Conservation (phyloP, 2,113 vertebrate genomes). For the Aegithalos caudatus region DNA sequence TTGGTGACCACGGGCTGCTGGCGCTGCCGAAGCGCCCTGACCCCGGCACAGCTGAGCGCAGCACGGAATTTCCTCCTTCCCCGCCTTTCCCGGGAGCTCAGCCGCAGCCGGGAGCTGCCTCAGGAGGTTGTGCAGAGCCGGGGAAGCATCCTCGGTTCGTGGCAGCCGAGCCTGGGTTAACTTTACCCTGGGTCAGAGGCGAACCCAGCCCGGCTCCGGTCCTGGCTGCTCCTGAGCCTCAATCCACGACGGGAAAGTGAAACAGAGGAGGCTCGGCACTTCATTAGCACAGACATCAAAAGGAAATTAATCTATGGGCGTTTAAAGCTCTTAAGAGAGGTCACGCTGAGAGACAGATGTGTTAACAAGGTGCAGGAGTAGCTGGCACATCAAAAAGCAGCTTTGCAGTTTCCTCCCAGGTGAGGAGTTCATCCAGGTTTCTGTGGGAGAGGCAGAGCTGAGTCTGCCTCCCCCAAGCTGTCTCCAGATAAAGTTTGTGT, state of each 20-base stretch:
- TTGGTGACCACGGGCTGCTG: neutral
- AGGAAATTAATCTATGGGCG: neutral
- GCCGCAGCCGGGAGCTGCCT: neutral
- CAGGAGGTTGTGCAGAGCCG: neutral
- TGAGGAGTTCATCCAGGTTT: neutral
- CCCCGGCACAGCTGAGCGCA: neutral
- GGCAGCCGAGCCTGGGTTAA: neutral
- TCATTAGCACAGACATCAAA: neutral
- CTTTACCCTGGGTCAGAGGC: neutral
- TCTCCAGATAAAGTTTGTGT: neutral
- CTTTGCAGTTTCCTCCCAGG: neutral
- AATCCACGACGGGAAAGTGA: neutral
- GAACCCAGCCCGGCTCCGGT: neutral
- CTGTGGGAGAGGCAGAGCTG: neutral
- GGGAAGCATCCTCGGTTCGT: neutral
- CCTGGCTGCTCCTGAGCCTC: neutral
- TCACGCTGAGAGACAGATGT: neutral
- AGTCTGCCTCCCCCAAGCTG: neutral
- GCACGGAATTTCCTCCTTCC: neutral
- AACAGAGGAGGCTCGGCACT: neutral
- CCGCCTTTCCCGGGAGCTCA: neutral
- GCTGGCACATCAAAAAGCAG: neutral
- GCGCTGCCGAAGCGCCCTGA: neutral
- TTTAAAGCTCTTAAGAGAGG: neutral
- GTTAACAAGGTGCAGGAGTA: neutral